Base-by-base conservation (phyloP, 2,113 vertebrate genomes). In the Pituophis catenifer region DNA sequence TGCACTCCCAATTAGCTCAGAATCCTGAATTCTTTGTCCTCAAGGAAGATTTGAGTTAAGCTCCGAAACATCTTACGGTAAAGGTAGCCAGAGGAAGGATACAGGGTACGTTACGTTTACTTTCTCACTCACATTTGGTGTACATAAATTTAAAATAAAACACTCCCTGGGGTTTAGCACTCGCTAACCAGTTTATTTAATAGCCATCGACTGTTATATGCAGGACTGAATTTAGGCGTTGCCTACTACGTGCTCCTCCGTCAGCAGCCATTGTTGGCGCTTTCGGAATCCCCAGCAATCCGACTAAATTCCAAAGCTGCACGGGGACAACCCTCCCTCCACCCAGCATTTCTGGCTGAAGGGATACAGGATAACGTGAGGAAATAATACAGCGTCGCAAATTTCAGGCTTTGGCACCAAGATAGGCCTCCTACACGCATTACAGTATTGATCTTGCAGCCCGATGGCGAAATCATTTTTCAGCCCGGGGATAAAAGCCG, bases 71-170 rank as follows among this genome's bases (percentile, higher is more conserved):
- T 81, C 33, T 81, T 38, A 38, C n/a, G 7, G 70, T 48, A 81
- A 81, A 81, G 57, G 24, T 26, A 57, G 48, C 24, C 24, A 48
- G 54, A 52, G 29, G 48, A n/a, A 86, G 29, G 48, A 29, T 21
- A 8, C 7, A 8, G 17, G 6, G 15, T 8, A 8, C 0, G 5
- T 2, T 8, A 8, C 0, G 5, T 5, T 23, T 21, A 9, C 10
- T 23, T 13, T 52, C 12, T 38, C 88, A 33, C 33, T 44, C 24
- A 19, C 26, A 88, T 19, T 33, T 88, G 53, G 87, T n/a, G 52
- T 19, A 21, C 53, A 81, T 81, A 12, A n/a, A 15, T 86, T 58
- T 58, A 26, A 10, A 70, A 70, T n/a, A 13, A n/a, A n/a, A 17
- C 29, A 3, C 6, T 29, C 57, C 29, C 4, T 4, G 53, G 8